Conservation (phyloP, 2,888 invertebrate genomes). For the Meloe dianella region DNA sequence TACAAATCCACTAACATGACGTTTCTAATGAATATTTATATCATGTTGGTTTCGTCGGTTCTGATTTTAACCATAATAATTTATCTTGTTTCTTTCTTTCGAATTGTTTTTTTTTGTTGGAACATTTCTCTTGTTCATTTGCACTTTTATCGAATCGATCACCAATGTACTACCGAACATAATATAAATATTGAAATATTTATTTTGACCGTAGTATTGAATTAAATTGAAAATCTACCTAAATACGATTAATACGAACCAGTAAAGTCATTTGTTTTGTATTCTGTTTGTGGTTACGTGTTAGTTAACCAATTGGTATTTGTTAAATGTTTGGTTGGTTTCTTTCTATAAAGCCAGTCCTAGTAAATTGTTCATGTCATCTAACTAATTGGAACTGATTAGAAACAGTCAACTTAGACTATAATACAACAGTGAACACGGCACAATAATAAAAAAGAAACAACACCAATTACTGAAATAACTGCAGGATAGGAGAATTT, state of each 20-base stretch:
- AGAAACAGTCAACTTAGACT: slow-evolving; percentile 37
- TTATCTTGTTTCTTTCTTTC: slow-evolving; percentile 11
- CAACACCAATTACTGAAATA: slow-evolving; percentile 29
- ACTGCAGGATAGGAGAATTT: slow-evolving; percentile 15
- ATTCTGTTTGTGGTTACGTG: slow-evolving; percentile 42
- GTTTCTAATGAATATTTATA: slow-evolving; percentile 45
- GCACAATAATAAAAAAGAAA: slow-evolving; percentile 23
- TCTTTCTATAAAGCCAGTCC: slow-evolving; percentile 38
- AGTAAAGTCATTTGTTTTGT: slow-evolving; percentile 36
- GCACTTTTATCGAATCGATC: slow-evolving; percentile 11
- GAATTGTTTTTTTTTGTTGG: neutral
- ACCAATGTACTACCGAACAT: neutral
- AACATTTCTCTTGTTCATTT: slow-evolving; percentile 14
- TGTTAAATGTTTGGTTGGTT: slow-evolving; percentile 19
- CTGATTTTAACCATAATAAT: slow-evolving; percentile 30
- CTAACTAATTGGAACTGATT: slow-evolving; percentile 48
- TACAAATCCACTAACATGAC: slow-evolving; percentile 37
- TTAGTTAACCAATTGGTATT: slow-evolving; percentile 17
- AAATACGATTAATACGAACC: neutral
- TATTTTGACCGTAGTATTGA: neutral
- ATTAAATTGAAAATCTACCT: neutral
- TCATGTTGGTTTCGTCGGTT: slow-evolving; percentile 36
- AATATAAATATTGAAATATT: neutral
- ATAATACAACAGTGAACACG: slow-evolving; percentile 23
- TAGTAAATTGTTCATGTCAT: slow-evolving; percentile 46